Evolutionary conservation across 2,888 invertebrate species (phyloP), one percentile per base, ranked within the genome.

Genomic region (Laothoe populi): DNA sequence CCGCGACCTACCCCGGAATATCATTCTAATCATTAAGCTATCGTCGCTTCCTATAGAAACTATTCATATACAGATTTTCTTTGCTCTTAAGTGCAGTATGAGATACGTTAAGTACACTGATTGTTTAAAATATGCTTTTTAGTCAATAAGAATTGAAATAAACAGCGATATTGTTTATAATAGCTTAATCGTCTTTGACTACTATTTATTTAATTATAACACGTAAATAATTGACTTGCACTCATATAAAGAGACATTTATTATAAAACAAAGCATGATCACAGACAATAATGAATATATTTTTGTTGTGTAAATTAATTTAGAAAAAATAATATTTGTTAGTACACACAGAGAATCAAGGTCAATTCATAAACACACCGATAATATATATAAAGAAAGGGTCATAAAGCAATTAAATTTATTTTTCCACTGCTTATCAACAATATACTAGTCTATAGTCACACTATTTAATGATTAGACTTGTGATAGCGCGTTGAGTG

Each of bases 231-330:
- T 19, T 19, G 11, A 21, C 19, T 10, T 0, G 1, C 46, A 46
- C 21, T 21, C 23, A 21, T 13, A 21, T 19, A 45, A 7, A 21
- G 13, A 11, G 2, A n/a, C 26, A 26, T 48, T 48, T n/a, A 24
- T 48, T 24, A n/a, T n/a, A 24, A 24, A 24, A 48, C 23, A 48
- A 23, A 24, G 4, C 1, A 1, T 24, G 4, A n/a, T n/a, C 24
- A 48, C 8, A 8, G 7, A 24, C 24, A 24, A 23, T 2, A 48
- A 16, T 24, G 24, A 7, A 24, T n/a, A 24, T 48, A 48, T 24
- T n/a, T 13, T 48, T 48, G 7, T 48, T 48, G 21, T 26, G 26
- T 48, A 48, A 48, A 48, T 48, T 48, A 24, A 48, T 48, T 48
- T 26, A 48, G 26, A 16, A 5, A 48, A n/a, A 26, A n/a, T 16